These are phyloP conservation scores for Biston betularia DNA, from an alignment of 2,888 invertebrate species.

Conservation along the genomic window DNA sequence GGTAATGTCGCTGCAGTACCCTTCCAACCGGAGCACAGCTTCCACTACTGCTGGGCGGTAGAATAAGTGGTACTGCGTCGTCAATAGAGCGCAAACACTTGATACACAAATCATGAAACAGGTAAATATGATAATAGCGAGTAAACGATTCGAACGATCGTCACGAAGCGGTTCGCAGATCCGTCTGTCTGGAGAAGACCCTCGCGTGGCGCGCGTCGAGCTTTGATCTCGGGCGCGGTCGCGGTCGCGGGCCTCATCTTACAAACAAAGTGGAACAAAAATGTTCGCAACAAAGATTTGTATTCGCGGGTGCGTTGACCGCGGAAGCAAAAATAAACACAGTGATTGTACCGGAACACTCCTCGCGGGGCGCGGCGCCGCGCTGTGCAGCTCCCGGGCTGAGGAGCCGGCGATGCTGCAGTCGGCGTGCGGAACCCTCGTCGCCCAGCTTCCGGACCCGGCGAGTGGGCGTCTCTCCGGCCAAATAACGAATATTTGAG, in stretches of 20 bases:
- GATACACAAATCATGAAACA: no score
- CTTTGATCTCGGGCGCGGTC: slow-evolving; percentile 23
- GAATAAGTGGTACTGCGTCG: no score
- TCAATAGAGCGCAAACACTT: no score
- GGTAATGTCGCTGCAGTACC: no score
- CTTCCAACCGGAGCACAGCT: no score
- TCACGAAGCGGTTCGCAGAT: no score
- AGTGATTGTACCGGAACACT: slow-evolving; percentile 19
- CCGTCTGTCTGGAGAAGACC: slow-evolving; percentile 6
- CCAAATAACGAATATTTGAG: slow-evolving; percentile 11
- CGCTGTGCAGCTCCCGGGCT: no score
- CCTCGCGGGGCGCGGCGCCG: slow-evolving; percentile 12
- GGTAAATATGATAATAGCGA: no score
- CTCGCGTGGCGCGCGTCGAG: background rate
- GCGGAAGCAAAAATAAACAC: slow-evolving; percentile 27
- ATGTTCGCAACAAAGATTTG: slow-evolving; percentile 30
- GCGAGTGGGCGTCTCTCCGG: background rate
- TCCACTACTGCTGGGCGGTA: no score
- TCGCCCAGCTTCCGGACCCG: background rate
- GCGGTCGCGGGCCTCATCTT: slow-evolving; percentile 20
- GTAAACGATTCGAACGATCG: no score
- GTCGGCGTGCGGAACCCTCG: background rate
- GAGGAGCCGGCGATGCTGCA: no score
- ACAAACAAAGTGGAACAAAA: slow-evolving; percentile 24
- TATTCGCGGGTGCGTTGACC: slow-evolving; percentile 29